phyloP scores from a whole-genome alignment of 1,140 invertebrate species.

The Acromyrmex heyeri region DNA sequence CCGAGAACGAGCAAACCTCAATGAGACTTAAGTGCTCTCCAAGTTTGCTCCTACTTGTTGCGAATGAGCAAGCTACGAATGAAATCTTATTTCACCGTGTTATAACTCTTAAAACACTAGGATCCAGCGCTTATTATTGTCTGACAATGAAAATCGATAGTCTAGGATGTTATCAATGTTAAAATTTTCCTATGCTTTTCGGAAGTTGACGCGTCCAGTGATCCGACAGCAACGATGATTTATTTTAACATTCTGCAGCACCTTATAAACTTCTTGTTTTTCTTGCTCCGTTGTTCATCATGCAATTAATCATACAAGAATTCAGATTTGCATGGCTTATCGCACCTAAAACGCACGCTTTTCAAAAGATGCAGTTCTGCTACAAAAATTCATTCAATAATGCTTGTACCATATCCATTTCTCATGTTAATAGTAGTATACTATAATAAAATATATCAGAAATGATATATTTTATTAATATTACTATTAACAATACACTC shows the following conservation, averaged over 20 bases:
- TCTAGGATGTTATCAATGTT: background rate
- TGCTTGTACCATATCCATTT: background rate
- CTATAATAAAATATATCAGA: too few relatives aligned
- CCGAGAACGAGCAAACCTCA: constrained; percentile 3
- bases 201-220: background rate
- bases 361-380: background rate
- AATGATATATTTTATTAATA: background rate
- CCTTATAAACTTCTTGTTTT: background rate
- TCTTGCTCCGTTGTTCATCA: background rate
- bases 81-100: constrained; percentile 26
- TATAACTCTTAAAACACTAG: background rate
- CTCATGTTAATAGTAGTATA: too few relatives aligned
- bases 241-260: background rate
- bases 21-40: constrained; percentile 45
- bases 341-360: background rate
- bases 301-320: background rate
- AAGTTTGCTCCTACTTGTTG: background rate
- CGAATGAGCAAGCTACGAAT: background rate
- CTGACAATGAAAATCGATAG: background rate
- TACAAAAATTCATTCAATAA: constrained; percentile 4
- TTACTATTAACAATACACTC: background rate
- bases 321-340: background rate
- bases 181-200: constrained; percentile 6
- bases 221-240: background rate
- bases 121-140: background rate